These are phyloP conservation scores for Sula dactylatra DNA, from an alignment of 2,113 vertebrate species.

Conservation along the genomic window DNA sequence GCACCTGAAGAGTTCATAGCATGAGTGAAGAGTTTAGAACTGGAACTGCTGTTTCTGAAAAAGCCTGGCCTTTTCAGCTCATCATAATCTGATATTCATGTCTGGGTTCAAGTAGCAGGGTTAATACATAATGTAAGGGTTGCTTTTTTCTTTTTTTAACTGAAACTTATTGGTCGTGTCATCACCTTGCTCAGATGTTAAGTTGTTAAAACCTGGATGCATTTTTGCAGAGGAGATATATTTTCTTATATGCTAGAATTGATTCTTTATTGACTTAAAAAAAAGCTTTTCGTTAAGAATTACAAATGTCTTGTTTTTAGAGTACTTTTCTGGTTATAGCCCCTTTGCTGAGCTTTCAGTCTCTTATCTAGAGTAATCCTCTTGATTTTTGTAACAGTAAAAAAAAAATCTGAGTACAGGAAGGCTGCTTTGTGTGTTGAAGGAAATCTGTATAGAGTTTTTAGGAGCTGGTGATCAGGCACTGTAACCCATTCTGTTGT, in stretches of 20 bases:
- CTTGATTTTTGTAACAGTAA: not conserved
- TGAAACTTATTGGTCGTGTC: not conserved
- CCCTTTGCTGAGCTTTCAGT: not conserved
- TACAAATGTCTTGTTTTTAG: rapidly evolving
- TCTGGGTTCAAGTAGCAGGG: not conserved
- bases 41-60: not conserved
- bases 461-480: not conserved
- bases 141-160: not conserved
- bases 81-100: not conserved
- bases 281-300: not conserved
- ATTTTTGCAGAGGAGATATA: not conserved
- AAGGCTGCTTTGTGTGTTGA: not conserved
- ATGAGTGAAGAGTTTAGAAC: not conserved
- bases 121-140: not conserved
- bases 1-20: not conserved
- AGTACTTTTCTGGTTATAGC: not conserved
- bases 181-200: no score
- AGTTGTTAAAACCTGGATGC: not conserved
- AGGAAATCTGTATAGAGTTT: not conserved
- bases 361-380: not conserved
- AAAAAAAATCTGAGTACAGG: not conserved
- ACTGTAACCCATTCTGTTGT: not conserved
- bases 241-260: not conserved
- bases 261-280: not conserved
- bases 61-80: not conserved